Evolutionary conservation across 2,888 invertebrate species (phyloP), one percentile per base, ranked within the genome.

Genomic region (Tolmerus cingulatus): DNA sequence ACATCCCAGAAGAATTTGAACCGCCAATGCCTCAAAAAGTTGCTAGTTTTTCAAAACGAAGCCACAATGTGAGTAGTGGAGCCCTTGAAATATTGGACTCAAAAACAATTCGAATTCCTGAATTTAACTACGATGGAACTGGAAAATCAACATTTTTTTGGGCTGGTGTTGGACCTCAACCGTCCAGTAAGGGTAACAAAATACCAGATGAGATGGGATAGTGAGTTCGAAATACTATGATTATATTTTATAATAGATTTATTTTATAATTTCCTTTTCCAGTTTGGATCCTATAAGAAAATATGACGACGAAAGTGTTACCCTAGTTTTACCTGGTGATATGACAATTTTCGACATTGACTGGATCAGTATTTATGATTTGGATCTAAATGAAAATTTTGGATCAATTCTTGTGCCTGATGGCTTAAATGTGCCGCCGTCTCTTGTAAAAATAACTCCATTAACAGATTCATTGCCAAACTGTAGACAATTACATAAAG

Each of bases 151-250:
- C 96, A 0, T 96, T 96, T 92, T 98, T 98, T 93, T 97, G 97
- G 97, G 95, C 96, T 0, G 98, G 98, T 12, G 95, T 96, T 87
- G 98, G 98, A 0, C 96, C 98, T 34, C 97, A 97, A 91, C 97
- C 98, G 0, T 96, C 96, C 14, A 94, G 96, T 76, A 95, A 96
- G 90, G 98, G 98, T 0, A 93, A 93, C 89, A 96, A 96, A 93
- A 95, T 98, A 88, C 97, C 98, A 0, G 97, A 98, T 92, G 98
- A 98, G 92, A 95, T 96, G 90, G 98, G 98, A 94, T 98, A 97
- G 97, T 98, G 93, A 96, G 97, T 95, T 81, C 1, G 16, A n/a
- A 51, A 66, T 9, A 66, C 12, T 66, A 16, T 3, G 14, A 27
- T 23, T 4, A 19, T 34, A 57, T 9, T 0, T 34, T 1, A 51